Evolutionary conservation across 2,797 vertebrate species (phyloP), one percentile per base, ranked within the genome.

Genomic region (Crocidura indochinensis): DNA sequence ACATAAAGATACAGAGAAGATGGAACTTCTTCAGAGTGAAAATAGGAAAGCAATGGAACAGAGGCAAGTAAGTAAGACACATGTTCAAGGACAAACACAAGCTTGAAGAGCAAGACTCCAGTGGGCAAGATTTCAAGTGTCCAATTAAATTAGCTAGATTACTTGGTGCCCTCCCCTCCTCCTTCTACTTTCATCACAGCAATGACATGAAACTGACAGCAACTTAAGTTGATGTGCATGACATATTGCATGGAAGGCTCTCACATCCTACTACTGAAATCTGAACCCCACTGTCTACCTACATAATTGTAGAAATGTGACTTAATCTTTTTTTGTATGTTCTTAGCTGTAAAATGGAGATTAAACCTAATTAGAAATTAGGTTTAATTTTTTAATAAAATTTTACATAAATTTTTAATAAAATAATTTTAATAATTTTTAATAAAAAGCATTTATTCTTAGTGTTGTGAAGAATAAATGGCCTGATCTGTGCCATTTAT

Each of bases 391-490:
- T 38, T 38, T 38, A 38, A 38, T 38, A 38, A 38, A 38, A 38
- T 38, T 38, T 38, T 38, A 38, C 2, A 38, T 38, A 38, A 38
- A 38, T 38, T 38, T 38, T 38, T 38, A 38, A 38, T 38, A 38
- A 38, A 38, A 38, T 38, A 38, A 38, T 38, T 38, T 38, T 87
- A 38, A 38, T 38, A 38, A 38, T 38, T 38, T 38, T 87, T 31
- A 84, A 73, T 20, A 67, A 74, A 77, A 44, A 53, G 4, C 0
- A 15, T 84, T 67, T 92, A 62, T 20, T 84, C 19, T 78, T 75
- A 38, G 11, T 3, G 19, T 31, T 80, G 1, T 88, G 64, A 78
- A 51, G 92, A 79, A 65, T 56, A 81, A 92, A 89, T 87, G 73
- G 76, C 49, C 73, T 74, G 60, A 27, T 64, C 29, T 17, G 56